phyloP scores from a whole-genome alignment of 1,140 invertebrate genomes.

The Reticulitermes speratus region DNA sequence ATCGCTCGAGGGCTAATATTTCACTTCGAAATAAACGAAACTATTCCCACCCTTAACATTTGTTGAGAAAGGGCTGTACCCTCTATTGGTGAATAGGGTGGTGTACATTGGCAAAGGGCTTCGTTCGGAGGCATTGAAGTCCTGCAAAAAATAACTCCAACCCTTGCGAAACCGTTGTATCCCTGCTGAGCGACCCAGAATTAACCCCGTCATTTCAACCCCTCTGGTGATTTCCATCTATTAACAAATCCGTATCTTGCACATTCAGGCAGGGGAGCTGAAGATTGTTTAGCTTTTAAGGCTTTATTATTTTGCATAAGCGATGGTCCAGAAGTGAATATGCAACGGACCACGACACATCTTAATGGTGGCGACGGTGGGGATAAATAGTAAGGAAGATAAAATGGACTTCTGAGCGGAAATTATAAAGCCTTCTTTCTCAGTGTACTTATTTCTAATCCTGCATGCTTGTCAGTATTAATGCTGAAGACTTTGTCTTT shows the following conservation, averaged over 20 bases:
- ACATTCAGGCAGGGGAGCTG: not conserved
- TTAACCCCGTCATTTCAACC: not conserved
- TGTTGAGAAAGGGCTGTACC: not conserved
- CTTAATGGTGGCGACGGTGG: no score
- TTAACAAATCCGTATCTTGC: not conserved
- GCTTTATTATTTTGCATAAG: not conserved
- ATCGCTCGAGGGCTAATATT: not conserved
- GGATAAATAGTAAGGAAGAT: no score
- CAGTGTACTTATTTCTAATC: no score
- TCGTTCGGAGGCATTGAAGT: not conserved
- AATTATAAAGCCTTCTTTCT: no score
- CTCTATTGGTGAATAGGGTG: not conserved
- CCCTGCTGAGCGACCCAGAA: not conserved
- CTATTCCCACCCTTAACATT: not conserved
- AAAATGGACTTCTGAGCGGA: no score
- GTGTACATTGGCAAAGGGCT: not conserved
- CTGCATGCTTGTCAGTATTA: no score
- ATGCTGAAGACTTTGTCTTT: no score
- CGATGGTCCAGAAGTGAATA: not conserved
- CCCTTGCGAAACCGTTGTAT: not conserved
- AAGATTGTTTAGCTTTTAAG: not conserved
- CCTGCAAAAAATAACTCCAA: not conserved
- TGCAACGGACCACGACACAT: not conserved
- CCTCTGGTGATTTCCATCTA: not conserved
- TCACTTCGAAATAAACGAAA: constrained; percentile 6